phyloP scores from a whole-genome alignment of 1,140 invertebrate genomes.

The Drosophila lacteicornis region DNA sequence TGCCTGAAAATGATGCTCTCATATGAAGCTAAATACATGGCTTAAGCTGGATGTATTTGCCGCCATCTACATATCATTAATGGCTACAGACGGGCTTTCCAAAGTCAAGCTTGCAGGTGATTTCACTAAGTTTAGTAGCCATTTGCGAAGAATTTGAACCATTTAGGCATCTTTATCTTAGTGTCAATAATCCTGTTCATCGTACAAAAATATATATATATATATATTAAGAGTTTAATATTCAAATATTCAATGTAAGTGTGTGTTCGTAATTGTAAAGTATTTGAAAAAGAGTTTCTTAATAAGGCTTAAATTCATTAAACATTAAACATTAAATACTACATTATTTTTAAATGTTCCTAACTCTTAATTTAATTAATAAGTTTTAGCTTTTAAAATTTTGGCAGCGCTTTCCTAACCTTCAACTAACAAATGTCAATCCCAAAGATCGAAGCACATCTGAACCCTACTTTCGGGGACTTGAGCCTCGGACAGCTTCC shows the following conservation, averaged over 20 bases:
- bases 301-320: too few species aligned
- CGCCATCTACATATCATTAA: constrained; percentile 54
- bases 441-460: constrained; percentile 19
- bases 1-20: constrained; percentile 14
- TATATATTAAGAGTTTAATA: not conserved
- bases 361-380: not conserved
- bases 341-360: not conserved
- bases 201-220: too few species aligned
- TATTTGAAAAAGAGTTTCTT: too few species aligned
- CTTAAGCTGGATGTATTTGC: constrained; percentile 21
- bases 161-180: not conserved
- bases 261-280: too few species aligned
- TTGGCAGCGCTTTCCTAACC: constrained; percentile 3
- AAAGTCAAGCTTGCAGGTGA: constrained; percentile 5
- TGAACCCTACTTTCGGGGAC: constrained; percentile 3
- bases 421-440: constrained; percentile 45
- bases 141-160: not conserved
- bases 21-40: constrained; percentile 25
- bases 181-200: not conserved
- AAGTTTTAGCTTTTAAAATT: not conserved
- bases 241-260: too few species aligned
- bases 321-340: not conserved
- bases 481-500: constrained; percentile 33
- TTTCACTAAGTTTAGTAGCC: not conserved
- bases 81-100: constrained; percentile 3